Percentiles rank a stretch among this genome's conserved stretches.
Evolutionary conservation across 2,797 vertebrate genomes (phyloP).

Genomic region (Centroberyx gerrardi): DNA sequence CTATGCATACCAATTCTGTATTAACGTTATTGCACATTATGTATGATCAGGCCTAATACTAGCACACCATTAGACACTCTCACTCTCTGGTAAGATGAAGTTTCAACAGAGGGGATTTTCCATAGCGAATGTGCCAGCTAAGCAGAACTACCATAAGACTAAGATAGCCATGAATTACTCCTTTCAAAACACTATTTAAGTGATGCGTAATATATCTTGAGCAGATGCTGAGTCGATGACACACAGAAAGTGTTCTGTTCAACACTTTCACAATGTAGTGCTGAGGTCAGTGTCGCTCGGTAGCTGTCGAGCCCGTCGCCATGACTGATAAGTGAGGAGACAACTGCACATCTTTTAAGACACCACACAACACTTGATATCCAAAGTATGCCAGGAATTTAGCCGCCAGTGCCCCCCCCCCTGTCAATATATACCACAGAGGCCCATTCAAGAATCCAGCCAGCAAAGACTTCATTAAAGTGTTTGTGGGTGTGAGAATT

Average conservation of each 20-base stretch:
- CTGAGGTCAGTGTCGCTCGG: conserved; percentile 1
- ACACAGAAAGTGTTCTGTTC: background rate
- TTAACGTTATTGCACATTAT: background rate
- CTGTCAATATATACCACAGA: background rate
- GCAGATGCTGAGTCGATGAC: background rate
- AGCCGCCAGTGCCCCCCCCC: too few relatives aligned
- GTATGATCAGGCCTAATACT: background rate
- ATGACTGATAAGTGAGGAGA: background rate
- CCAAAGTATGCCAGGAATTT: conserved; percentile 18
- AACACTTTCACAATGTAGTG: background rate
- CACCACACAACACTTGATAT: background rate
- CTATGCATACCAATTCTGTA: too few relatives aligned
- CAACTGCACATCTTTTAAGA: conserved; percentile 5
- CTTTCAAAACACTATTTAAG: conserved; percentile 18
- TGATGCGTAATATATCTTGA: background rate
- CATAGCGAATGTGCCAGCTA: background rate
- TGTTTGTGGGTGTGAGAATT: conserved; percentile 9
- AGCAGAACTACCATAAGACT: conserved; percentile 14
- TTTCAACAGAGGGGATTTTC: background rate
- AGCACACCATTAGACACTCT: background rate
- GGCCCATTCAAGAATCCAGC: background rate
- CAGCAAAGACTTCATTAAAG: background rate
- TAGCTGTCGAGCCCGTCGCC: conserved; percentile 12
- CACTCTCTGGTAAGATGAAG: background rate
- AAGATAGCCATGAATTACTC: conserved; percentile 22